Evolutionary conservation across 2,797 vertebrate species (phyloP).

Genomic region (Leptodactylus fallax): DNA sequence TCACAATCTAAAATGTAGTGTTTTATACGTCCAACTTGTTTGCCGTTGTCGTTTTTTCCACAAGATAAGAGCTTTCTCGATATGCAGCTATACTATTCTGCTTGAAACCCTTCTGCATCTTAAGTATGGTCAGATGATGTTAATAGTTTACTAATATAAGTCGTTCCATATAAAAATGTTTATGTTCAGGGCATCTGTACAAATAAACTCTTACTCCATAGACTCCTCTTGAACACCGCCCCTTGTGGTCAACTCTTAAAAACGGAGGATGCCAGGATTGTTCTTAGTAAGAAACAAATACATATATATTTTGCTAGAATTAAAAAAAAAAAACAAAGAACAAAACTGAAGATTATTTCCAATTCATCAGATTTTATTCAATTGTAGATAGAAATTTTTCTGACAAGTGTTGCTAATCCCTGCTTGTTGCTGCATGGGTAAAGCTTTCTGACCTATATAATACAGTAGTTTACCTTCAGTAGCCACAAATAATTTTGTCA

Average conservation of each 20-base stretch:
- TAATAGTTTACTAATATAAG: not conserved
- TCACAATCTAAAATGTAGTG: too few species aligned
- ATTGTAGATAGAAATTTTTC: too few species aligned
- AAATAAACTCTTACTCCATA: not conserved
- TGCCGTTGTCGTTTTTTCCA: not conserved
- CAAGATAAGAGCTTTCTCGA: too few species aligned
- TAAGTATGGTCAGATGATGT: not conserved
- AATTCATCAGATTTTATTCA: too few species aligned
- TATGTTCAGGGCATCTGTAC: not conserved
- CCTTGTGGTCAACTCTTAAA: not conserved
- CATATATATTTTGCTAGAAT: not conserved
- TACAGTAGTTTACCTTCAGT: too few species aligned
- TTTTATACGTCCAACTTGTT: too few species aligned
- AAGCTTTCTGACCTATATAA: not conserved
- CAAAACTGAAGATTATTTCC: too few species aligned
- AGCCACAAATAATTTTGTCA: not conserved
- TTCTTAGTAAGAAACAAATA: not conserved
- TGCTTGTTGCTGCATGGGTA: too few species aligned
- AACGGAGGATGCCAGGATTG: not conserved
- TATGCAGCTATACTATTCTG: not conserved
- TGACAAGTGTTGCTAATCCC: too few species aligned
- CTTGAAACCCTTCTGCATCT: not conserved
- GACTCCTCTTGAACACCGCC: not conserved
- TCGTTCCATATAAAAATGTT: not conserved
- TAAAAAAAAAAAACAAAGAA: not conserved